phyloP scores from a whole-genome alignment of 1,140 invertebrate genomes.

The Formica exsecta region DNA sequence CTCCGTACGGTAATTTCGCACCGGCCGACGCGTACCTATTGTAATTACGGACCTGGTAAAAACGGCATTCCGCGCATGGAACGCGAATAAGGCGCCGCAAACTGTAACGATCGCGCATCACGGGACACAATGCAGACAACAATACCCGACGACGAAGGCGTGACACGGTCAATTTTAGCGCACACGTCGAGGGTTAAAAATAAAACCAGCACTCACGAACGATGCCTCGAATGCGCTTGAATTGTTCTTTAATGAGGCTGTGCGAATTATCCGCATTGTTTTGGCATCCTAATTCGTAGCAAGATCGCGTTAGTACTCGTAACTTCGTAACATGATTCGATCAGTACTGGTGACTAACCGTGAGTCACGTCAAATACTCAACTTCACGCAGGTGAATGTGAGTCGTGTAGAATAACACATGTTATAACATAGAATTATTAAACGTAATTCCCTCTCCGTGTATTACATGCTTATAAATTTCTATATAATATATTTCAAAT shows the following conservation, averaged over 20 bases:
- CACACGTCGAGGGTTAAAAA: slow-evolving; percentile 24
- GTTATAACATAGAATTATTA: background rate
- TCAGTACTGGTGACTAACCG: background rate
- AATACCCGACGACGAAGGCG: slow-evolving; percentile 6
- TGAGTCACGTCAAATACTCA: background rate
- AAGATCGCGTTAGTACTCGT: background rate
- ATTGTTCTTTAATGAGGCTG: background rate
- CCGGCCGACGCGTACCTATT: background rate
- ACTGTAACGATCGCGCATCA: background rate
- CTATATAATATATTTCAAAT: background rate
- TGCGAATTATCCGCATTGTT: slow-evolving; percentile 4
- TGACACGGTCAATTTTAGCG: slow-evolving; percentile 22
- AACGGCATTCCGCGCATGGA: background rate
- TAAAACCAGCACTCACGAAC: slow-evolving; percentile 7
- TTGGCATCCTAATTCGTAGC: background rate
- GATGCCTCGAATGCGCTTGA: background rate
- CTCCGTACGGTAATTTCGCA: slow-evolving; percentile 9
- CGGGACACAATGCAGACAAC: background rate
- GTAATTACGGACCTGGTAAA: background rate
- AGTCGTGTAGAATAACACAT: background rate
- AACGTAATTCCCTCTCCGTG: background rate
- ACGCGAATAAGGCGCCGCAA: background rate
- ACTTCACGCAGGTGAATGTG: too few relatives aligned
- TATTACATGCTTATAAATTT: slow-evolving; percentile 16
- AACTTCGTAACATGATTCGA: background rate